Percentiles rank a stretch among this genome's conserved stretches.
Conservation (phyloP, 2,113 vertebrate species). For the Motacilla alba region DNA sequence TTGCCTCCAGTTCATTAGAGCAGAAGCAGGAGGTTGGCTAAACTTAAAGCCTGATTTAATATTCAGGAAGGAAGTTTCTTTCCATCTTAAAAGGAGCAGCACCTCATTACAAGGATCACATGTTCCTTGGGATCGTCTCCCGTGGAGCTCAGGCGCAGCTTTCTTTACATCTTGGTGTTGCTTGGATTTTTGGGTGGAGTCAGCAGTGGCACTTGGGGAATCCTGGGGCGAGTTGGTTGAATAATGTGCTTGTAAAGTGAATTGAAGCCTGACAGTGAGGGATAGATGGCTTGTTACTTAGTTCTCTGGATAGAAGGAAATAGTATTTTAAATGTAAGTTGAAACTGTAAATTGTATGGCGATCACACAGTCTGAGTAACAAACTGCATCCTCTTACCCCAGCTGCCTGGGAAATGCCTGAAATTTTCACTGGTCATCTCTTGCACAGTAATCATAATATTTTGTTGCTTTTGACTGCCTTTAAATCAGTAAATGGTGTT, state of each 20-base stretch:
- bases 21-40: constrained; percentile 21
- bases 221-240: background rate
- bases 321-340: background rate
- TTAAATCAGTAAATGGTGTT: background rate
- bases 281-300: background rate
- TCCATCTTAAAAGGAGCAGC: background rate
- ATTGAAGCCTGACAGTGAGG: background rate
- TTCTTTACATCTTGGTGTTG: background rate
- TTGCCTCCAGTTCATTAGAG: constrained; percentile 47
- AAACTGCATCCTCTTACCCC: background rate
- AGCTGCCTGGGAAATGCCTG: background rate
- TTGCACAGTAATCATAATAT: background rate
- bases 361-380: background rate
- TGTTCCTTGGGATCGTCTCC: background rate
- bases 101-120: background rate
- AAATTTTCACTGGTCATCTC: background rate
- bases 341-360: background rate
- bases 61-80: constrained; percentile 54
- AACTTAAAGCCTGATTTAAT: constrained; percentile 27
- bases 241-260: background rate
- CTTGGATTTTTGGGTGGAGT: background rate
- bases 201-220: background rate
- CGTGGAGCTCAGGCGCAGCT: background rate
- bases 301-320: background rate
- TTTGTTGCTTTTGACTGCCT: background rate